Base-by-base conservation (phyloP, 53 echinoderm and acorn worm genomes). In the Holothuria leucospilota region DNA sequence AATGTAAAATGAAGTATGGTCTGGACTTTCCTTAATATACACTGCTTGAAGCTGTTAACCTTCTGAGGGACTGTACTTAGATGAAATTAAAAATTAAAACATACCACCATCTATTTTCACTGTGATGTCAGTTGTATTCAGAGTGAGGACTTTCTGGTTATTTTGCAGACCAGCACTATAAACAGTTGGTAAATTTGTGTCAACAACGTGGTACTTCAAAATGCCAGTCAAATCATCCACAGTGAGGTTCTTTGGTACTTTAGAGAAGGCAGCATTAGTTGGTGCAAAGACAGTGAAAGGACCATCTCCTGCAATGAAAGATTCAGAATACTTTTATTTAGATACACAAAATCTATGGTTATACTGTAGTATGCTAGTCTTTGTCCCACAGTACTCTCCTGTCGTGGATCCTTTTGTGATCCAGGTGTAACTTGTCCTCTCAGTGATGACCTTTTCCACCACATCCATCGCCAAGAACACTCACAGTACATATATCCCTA, bases 251-350 rank as follows among this genome's bases (percentile, higher is more conserved):
- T 25, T 11, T 15, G 79, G 79, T 23, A 59, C 59, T 30, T 78
- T 78, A 12, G 79, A 27, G 34, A 78, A 78, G 8, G 79, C 79
- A 2, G 51, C 51, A 51, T 78, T 59, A 29, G 42, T 27, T 58
- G 79, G 79, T 11, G 79, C 79, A 78, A 78, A 78, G 2, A 78
- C 58, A 27, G 79, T 78, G 56, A 78, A 78, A 24, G 6, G 49
- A 27, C 79, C 79, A 46, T 51, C 79, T 51, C 58, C 79, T 78
- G 56, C 26, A 51, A 56, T 16, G 56, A 56, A 4, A 28, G 4
- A 67, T 28, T 28, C 68, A 67, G 25, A 67, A 67, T 13, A 13
- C 4, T 67, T 9, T 5, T 11, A 46, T 9, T 46, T 9, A 9
- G 46, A 46, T 9, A 46, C 46, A 46, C 46, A 46, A 2, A 40